Evolutionary conservation across 2,113 vertebrate species (phyloP).

Genomic region (Aspiorhynchus laticeps): DNA sequence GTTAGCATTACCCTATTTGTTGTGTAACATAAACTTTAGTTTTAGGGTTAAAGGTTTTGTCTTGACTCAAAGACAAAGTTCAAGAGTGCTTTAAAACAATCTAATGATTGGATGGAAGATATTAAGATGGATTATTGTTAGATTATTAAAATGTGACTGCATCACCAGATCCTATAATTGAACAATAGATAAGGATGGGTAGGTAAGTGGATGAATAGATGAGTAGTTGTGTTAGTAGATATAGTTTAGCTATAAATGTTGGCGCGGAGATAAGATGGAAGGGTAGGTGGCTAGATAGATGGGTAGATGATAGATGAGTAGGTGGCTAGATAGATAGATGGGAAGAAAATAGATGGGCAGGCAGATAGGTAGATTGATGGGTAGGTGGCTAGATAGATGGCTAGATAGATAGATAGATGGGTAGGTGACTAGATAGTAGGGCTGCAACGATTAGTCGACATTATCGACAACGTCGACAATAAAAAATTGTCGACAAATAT

Average conservation of each 20-base stretch:
- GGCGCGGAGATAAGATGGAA: not conserved
- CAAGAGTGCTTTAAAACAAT: slow-evolving; percentile 4
- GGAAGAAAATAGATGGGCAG: too few species aligned
- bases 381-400: not conserved
- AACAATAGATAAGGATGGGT: not conserved
- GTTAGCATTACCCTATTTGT: not conserved
- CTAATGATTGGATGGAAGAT: slow-evolving; percentile 23
- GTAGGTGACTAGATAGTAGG: too few species aligned
- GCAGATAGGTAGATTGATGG: too few species aligned
- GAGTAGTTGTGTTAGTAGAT: not conserved
- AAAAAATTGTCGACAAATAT: too few species aligned
- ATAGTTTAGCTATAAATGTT: not conserved
- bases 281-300: not conserved
- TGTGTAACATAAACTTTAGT: not conserved
- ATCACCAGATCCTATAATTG: not conserved
- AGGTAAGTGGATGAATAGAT: not conserved
- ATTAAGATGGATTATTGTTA: slow-evolving; percentile 10
- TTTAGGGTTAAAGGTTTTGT: slow-evolving; percentile 5
- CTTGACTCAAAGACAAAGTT: not conserved
- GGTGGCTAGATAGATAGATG: too few species aligned
- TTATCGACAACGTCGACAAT: too few species aligned
- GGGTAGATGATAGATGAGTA: not conserved
- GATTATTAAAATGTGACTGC: slow-evolving; percentile 17
- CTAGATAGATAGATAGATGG: not conserved
- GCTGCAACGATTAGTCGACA: too few species aligned